Evolutionary conservation across 2,113 vertebrate species (phyloP).

Genomic region (Chaenogobius annularis): DNA sequence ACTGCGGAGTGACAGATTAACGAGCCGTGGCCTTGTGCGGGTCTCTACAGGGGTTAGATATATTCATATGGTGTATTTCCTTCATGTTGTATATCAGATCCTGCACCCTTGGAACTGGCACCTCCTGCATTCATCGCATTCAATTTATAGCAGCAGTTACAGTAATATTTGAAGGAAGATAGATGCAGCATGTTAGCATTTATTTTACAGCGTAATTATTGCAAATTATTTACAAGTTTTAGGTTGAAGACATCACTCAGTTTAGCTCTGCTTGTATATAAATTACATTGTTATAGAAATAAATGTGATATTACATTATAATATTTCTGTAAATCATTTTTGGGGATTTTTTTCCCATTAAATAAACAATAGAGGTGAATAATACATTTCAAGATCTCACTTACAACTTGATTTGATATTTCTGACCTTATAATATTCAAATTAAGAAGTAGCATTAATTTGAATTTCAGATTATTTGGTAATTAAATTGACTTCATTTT

Average conservation of each 20-base stretch:
- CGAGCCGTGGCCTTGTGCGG: conserved; percentile 67
- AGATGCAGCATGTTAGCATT: neutral
- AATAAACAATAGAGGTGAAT: neutral
- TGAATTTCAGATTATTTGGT: too few species aligned
- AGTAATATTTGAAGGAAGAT: neutral
- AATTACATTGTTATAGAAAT: neutral
- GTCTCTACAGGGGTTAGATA: conserved; percentile 25
- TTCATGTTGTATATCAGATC: conserved; percentile 1
- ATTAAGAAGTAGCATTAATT: too few species aligned
- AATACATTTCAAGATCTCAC: neutral
- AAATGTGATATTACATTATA: too few species aligned
- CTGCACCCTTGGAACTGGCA: neutral
- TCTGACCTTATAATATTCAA: too few species aligned
- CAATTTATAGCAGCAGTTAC: neutral
- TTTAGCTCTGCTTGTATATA: neutral
- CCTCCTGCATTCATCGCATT: neutral
- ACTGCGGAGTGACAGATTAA: conserved; percentile 70
- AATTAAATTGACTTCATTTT: too few species aligned
- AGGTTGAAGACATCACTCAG: neutral
- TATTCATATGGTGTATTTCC: conserved; percentile 5
- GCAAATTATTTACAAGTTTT: neutral
- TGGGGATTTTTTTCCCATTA: neutral
- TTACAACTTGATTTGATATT: too few species aligned
- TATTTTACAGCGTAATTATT: neutral
- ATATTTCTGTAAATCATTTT: neutral